Percentiles rank a stretch among this genome's conserved stretches.
phyloP scores from a whole-genome alignment of 2,888 invertebrate genomes.

The Drosophila mimica region DNA sequence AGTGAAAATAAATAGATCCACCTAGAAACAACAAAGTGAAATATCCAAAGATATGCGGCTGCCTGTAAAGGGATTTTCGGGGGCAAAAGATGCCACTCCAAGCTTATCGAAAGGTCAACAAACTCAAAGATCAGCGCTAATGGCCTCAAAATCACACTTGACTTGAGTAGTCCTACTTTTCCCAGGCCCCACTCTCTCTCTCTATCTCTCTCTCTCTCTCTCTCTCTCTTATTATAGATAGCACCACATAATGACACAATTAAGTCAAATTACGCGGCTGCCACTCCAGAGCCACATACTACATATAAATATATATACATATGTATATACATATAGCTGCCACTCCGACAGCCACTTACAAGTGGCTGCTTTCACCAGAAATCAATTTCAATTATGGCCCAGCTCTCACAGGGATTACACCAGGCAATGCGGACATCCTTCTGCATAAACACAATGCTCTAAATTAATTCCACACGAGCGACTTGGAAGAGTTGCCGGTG shows the following conservation, averaged over 20 bases:
- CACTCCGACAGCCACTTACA: slow-evolving; percentile 47
- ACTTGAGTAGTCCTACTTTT: slow-evolving; percentile 61
- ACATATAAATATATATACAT: not conserved
- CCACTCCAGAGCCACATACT: slow-evolving; percentile 41
- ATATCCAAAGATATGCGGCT: slow-evolving; percentile 12
- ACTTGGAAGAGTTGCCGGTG: slow-evolving; percentile 80
- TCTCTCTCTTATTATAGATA: slow-evolving; percentile 21
- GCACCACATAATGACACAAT: slow-evolving; percentile 74
- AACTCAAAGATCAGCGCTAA: slow-evolving; percentile 47
- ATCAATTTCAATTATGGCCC: slow-evolving; percentile 69
- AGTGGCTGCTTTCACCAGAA: slow-evolving; percentile 70
- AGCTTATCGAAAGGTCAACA: slow-evolving; percentile 58
- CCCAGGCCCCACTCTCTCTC: slow-evolving; percentile 34
- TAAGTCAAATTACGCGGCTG: slow-evolving; percentile 72
- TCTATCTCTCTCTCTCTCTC: not conserved
- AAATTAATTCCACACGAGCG: slow-evolving; percentile 81
- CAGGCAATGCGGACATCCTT: slow-evolving; percentile 23
- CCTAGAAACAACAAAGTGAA: slow-evolving; percentile 49
- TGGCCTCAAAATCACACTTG: slow-evolving; percentile 59
- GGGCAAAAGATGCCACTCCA: slow-evolving; percentile 17
- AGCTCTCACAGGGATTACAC: slow-evolving; percentile 69
- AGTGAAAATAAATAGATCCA: slow-evolving; percentile 64
- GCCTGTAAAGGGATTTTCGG: slow-evolving; percentile 13
- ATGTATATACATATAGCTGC: not conserved
- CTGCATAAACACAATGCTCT: slow-evolving; percentile 62